These are phyloP conservation scores for Apamea anceps DNA, from an alignment of 2,888 invertebrate genomes.

Conservation along the genomic window DNA sequence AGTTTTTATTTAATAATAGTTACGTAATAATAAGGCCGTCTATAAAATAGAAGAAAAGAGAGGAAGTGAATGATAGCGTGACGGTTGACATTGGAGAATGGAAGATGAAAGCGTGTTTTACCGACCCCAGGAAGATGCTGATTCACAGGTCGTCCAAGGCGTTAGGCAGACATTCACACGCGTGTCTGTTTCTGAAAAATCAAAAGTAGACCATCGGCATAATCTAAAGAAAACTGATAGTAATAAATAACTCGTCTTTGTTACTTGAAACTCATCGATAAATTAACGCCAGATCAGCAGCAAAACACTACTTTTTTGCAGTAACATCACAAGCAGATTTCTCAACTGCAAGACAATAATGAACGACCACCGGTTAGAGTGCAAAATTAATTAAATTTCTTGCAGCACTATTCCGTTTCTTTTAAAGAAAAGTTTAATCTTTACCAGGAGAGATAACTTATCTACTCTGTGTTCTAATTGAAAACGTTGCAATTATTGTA, in stretches of 20 bases:
- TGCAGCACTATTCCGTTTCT: constrained; percentile 45
- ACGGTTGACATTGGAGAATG: background rate
- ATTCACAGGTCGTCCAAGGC: background rate
- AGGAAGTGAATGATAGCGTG: background rate
- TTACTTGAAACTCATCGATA: constrained; percentile 10
- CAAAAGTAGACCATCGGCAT: background rate
- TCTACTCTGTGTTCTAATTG: constrained; percentile 54
- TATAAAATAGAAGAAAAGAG: no score
- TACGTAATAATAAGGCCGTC: background rate
- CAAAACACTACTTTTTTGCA: constrained; percentile 47
- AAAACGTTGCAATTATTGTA: constrained; percentile 29
- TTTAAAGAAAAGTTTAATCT: constrained; percentile 58
- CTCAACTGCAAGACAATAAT: constrained; percentile 56
- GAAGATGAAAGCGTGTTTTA: no score
- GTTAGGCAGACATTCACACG: background rate
- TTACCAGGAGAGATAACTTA: constrained; percentile 53
- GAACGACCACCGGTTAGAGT: constrained; percentile 52
- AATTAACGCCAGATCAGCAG: constrained; percentile 23
- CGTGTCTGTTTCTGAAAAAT: background rate
- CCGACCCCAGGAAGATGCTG: background rate
- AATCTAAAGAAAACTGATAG: background rate
- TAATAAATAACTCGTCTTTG: background rate
- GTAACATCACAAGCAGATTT: constrained; percentile 54
- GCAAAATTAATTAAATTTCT: constrained; percentile 67
- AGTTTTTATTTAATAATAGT: background rate